phyloP scores from a whole-genome alignment of 2,797 vertebrate species.

The Sorex maritimensis region DNA sequence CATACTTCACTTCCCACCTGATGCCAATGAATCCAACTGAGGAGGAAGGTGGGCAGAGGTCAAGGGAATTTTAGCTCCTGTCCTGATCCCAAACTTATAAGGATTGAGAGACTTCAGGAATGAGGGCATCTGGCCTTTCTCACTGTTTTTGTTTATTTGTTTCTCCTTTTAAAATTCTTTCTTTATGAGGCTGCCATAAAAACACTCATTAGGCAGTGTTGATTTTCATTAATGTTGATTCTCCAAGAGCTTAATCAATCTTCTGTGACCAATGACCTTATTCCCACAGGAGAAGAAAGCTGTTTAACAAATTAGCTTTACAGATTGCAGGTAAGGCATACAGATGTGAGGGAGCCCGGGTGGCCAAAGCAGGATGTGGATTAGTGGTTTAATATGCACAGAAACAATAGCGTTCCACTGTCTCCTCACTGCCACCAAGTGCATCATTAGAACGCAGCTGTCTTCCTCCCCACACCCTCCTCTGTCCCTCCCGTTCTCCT shows the following conservation, averaged over 20 bases:
- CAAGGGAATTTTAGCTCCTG: not conserved
- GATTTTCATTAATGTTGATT: slow-evolving; percentile 92
- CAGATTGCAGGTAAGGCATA: slow-evolving; percentile 89
- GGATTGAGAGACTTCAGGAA: not conserved
- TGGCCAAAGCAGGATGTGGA: slow-evolving; percentile 74
- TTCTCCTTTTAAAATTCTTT: slow-evolving; percentile 87
- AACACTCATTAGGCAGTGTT: slow-evolving; percentile 90
- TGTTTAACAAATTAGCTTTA: slow-evolving; percentile 90
- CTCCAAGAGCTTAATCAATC: slow-evolving; percentile 92
- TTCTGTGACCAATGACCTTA: slow-evolving; percentile 90
- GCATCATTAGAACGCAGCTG: slow-evolving; percentile 81
- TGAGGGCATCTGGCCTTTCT: slow-evolving; percentile 62
- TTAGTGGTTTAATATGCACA: slow-evolving; percentile 74
- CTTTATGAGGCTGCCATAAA: slow-evolving; percentile 89
- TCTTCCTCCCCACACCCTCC: not conserved
- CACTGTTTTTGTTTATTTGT: slow-evolving; percentile 87
- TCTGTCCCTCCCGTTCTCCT: not conserved
- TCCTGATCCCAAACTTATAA: not conserved
- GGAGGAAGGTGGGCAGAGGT: not conserved
- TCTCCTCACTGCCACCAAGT: slow-evolving; percentile 66
- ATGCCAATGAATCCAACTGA: not conserved
- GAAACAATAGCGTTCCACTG: slow-evolving; percentile 58
- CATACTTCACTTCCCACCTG: not conserved
- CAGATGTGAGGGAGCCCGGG: slow-evolving; percentile 84
- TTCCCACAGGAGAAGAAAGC: slow-evolving; percentile 89